These are phyloP conservation scores for Sebastes vulpes DNA, from an alignment of 2,797 vertebrate species.

Conservation along the genomic window DNA sequence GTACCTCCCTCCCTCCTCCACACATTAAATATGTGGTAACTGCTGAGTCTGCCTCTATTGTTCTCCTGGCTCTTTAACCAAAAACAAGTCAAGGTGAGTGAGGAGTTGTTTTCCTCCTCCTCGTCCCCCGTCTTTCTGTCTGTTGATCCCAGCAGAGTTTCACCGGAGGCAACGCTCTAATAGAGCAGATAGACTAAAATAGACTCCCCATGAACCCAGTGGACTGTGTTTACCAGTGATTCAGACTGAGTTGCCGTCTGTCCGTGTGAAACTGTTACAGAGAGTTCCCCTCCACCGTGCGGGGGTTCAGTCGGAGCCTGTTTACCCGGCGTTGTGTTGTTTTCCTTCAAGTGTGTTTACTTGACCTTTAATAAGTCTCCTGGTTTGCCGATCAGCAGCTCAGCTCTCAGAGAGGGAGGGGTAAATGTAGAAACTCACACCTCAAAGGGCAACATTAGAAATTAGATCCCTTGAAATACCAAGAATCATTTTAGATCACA, in stretches of 20 bases:
- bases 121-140: background rate
- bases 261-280: background rate
- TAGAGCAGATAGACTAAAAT: slow-evolving; percentile 56
- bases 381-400: slow-evolving; percentile 33
- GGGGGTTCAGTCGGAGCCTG: slow-evolving; percentile 32
- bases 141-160: slow-evolving; percentile 17
- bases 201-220: slow-evolving; percentile 46
- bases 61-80: background rate
- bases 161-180: slow-evolving; percentile 11
- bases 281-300: background rate
- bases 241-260: background rate
- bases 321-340: slow-evolving; percentile 57
- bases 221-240: slow-evolving; percentile 56
- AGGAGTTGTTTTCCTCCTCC: slow-evolving; percentile 20
- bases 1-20: background rate
- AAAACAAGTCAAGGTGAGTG: slow-evolving; percentile 34
- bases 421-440: background rate
- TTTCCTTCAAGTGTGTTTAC: slow-evolving; percentile 38
- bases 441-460: slow-evolving; percentile 5
- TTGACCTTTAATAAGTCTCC: slow-evolving; percentile 59
- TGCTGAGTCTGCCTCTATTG: slow-evolving; percentile 12
- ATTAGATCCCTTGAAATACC: background rate
- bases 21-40: slow-evolving; percentile 3
- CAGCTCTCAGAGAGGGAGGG: background rate
- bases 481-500: background rate